A percentile compares a stretch with the other conserved stretches of the same genome.
Conservation (phyloP, 2,113 vertebrate species). For the Morone chrysops region DNA sequence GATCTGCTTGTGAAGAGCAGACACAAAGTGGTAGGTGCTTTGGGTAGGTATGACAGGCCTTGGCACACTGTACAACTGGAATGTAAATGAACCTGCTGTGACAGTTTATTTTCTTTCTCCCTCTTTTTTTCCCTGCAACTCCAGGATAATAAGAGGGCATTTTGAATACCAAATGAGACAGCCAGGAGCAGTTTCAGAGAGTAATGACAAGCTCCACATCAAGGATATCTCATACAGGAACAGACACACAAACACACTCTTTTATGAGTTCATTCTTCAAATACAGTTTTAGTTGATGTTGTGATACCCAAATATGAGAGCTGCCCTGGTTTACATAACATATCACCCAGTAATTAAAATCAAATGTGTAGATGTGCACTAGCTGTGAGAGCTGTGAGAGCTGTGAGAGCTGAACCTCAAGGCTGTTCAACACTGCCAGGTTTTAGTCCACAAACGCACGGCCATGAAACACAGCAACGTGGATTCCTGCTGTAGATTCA, state of each 20-base stretch:
- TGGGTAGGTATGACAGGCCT: constrained; percentile 31
- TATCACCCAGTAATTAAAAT: background rate
- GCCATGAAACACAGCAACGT: background rate
- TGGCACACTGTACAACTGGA: constrained; percentile 26
- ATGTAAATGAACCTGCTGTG: constrained; percentile 65
- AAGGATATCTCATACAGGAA: constrained; percentile 10
- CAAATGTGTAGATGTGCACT: background rate
- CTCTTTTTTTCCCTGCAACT: constrained; percentile 29
- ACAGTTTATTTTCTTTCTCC: constrained; percentile 23
- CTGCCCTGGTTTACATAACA: background rate
- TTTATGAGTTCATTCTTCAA: constrained; percentile 17
- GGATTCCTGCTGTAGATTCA: constrained; percentile 7
- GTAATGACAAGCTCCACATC: constrained; percentile 58
- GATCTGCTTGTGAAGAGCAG: constrained; percentile 31
- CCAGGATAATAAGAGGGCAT: constrained; percentile 56
- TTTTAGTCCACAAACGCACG: background rate
- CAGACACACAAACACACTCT: constrained; percentile 10
- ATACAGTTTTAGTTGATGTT: constrained; percentile 1
- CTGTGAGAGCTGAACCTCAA: background rate
- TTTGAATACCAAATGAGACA: constrained; percentile 71
- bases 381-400: background rate
- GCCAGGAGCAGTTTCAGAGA: constrained; percentile 42
- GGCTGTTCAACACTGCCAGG: background rate
- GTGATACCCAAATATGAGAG: constrained; percentile 1
- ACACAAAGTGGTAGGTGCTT: constrained; percentile 35